phyloP scores from a whole-genome alignment of 2,888 invertebrate genomes.

The Amphipyra tragopoginis region DNA sequence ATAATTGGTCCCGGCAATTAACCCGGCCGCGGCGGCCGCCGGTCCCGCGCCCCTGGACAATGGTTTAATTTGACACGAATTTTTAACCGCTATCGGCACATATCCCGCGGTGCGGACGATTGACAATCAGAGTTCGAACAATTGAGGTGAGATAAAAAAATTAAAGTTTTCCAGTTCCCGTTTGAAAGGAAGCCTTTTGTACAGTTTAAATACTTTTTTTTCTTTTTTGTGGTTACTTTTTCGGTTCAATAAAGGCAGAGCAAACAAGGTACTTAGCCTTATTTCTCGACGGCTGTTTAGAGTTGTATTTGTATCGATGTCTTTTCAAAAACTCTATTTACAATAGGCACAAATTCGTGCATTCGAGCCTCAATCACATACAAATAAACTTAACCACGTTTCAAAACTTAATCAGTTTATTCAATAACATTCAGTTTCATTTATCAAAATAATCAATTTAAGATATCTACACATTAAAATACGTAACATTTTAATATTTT shows the following conservation, averaged over 20 bases:
- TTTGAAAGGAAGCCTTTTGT: constrained; percentile 20
- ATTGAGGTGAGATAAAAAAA: constrained; percentile 56
- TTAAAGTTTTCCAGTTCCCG: constrained; percentile 6
- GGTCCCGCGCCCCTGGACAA: constrained; percentile 54
- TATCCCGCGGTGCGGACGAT: constrained; percentile 59
- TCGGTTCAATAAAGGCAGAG: too few species aligned
- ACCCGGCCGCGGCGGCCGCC: constrained; percentile 50
- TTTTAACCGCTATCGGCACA: constrained; percentile 70
- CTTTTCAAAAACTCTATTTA: too few species aligned
- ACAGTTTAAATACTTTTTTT: constrained; percentile 1
- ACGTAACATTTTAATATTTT: constrained; percentile 42
- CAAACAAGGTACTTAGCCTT: too few species aligned
- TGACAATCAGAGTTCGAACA: constrained; percentile 68
- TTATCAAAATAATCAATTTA: constrained; percentile 5
- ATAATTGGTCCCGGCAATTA: constrained; percentile 77
- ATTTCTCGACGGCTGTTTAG: too few species aligned
- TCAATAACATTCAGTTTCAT: not conserved
- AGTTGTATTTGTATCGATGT: too few species aligned
- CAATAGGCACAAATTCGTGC: too few species aligned
- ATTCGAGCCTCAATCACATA: not conserved
- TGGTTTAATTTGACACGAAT: constrained; percentile 73
- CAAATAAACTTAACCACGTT: not conserved
- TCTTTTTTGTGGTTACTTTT: too few species aligned
- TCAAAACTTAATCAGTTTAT: not conserved
- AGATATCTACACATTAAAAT: constrained; percentile 9